Conservation (phyloP, 2,888 invertebrate genomes). For the Miltochrista miniata region DNA sequence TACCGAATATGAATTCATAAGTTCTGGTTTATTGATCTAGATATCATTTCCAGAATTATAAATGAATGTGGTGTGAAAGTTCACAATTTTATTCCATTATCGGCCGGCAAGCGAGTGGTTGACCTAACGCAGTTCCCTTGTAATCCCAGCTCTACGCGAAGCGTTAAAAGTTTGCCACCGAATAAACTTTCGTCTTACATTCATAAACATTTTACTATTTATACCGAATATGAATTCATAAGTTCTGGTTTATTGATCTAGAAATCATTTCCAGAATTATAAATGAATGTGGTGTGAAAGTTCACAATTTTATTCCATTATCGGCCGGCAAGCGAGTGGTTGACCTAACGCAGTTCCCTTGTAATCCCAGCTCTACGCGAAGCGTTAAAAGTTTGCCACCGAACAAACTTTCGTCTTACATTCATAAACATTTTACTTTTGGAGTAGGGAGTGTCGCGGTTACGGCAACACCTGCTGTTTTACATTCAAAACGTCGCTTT, state of each 20-base stretch:
- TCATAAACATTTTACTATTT: slow-evolving; percentile 80
- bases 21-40: slow-evolving; percentile 32
- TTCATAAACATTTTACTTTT: slow-evolving; percentile 78
- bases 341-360: slow-evolving; percentile 76
- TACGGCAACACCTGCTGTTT: slow-evolving; percentile 56
- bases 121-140: slow-evolving; percentile 76
- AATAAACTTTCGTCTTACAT: slow-evolving; percentile 69
- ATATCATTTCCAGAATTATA: slow-evolving; percentile 35
- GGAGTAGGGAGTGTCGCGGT: slow-evolving; percentile 44
- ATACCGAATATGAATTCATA: no score
- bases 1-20: no score
- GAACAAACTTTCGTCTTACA: slow-evolving; percentile 67
- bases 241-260: slow-evolving; percentile 33
- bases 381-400: slow-evolving; percentile 63
- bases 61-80: slow-evolving; percentile 56
- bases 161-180: slow-evolving; percentile 62
- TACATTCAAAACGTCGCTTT: slow-evolving; percentile 50
- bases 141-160: slow-evolving; percentile 66
- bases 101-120: slow-evolving; percentile 49
- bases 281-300: slow-evolving; percentile 55
- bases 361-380: slow-evolving; percentile 67
- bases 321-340: slow-evolving; percentile 48
- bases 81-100: slow-evolving; percentile 69
- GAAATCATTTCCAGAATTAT: slow-evolving; percentile 33
- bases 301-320: slow-evolving; percentile 69